Base-by-base conservation (phyloP, 1,140 invertebrate genomes). In the Ectropis grisescens region DNA sequence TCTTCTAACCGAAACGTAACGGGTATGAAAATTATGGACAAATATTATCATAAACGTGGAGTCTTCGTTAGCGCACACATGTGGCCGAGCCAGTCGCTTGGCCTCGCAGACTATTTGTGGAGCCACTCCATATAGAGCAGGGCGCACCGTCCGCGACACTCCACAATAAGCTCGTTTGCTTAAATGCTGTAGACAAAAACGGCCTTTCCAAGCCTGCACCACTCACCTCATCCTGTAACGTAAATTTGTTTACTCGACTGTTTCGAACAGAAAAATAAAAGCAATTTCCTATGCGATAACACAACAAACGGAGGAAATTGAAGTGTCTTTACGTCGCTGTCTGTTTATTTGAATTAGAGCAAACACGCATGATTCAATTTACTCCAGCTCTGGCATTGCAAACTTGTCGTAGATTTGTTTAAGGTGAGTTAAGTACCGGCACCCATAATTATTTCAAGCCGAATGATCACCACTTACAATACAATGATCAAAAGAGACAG, bases 241-340 rank as follows among this genome's bases (percentile, higher is more conserved):
- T 19, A 4, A 19, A 4, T 19, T 19, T 19, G 8, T 19, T 19
- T 19, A 19, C 23, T 13, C 16, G 34, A 48, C 50, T 65, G 54
- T 59, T 59, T 52, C 40, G 37, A 47, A 47, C 39, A 54, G 51
- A 54, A 62, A 66, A 64, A 60, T 60, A 44, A 48, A 51, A 58
- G 42, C 57, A 54, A 64, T 67, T 58, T 67, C 59, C 62, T 47
- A 43, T 47, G 45, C 45, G 8, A 19, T 43, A 33, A 35, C 27
- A 47, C 28, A 33, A 13, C 28, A 34, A 11, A 44, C 45, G 41
- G n/a, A 54, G 55, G 44, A 58, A 50, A 64, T 58, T 27, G 37
- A 39, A 34, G 14, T 12, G 29, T 24, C 37, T 19, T 19, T 19
- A 19, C 16, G 16, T 19, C 3, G 16, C 3, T 4, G 3, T 19